These are phyloP conservation scores for Ctenodactylus gundi DNA, from an alignment of 2,113 vertebrate genomes.

Conservation along the genomic window DNA sequence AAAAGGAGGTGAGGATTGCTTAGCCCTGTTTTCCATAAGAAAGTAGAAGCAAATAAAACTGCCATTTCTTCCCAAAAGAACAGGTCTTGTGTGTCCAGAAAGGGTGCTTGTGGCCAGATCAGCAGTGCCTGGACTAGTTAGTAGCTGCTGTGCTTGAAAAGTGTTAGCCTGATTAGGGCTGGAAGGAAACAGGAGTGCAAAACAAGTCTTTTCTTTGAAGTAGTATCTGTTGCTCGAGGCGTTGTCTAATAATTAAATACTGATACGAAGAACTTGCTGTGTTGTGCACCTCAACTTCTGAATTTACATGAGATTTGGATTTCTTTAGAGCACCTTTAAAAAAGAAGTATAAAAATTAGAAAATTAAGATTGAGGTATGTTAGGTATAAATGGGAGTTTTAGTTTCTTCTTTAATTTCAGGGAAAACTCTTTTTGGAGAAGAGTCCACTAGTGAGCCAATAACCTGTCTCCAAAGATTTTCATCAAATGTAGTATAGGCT, in stretches of 20 bases:
- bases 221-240: neutral
- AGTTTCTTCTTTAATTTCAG: conserved; percentile 5
- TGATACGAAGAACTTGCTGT: neutral
- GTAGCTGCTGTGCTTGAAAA: too few species aligned
- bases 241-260: neutral
- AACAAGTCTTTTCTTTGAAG: neutral
- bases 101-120: too few species aligned
- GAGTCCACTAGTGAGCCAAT: neutral
- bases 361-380: neutral
- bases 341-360: neutral
- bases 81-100: too few species aligned
- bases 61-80: too few species aligned
- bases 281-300: neutral
- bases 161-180: too few species aligned
- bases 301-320: neutral
- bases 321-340: neutral
- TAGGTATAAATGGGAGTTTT: neutral
- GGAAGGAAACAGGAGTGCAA: neutral
- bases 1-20: neutral
- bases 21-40: neutral
- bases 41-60: neutral
- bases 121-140: too few species aligned
- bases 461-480: neutral
- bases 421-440: neutral
- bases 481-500: neutral